Conservation (phyloP, 2,113 vertebrate species). For the Neofelis nebulosa region DNA sequence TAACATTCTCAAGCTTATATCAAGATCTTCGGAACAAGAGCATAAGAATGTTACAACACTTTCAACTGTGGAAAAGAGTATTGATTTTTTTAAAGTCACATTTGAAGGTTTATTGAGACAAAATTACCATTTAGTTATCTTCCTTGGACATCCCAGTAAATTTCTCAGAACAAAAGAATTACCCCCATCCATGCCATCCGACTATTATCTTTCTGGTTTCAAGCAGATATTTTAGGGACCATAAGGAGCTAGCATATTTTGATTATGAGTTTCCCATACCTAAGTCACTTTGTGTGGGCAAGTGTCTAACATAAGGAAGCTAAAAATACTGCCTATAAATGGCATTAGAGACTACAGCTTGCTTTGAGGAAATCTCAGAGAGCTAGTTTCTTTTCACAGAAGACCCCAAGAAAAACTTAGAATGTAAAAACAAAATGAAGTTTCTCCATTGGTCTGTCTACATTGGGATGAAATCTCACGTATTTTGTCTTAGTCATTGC, state of each 20-base stretch:
- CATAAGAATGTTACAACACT: neutral
- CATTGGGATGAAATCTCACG: neutral
- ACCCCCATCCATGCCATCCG: neutral
- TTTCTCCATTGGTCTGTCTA: neutral
- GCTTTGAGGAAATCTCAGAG: neutral
- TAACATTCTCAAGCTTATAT: neutral
- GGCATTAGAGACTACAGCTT: neutral
- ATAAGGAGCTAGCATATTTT: neutral
- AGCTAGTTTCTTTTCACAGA: neutral
- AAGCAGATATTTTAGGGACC: neutral
- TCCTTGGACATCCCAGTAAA: neutral
- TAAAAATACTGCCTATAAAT: neutral
- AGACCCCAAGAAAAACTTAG: neutral
- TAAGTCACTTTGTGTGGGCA: neutral
- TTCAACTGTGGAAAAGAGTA: neutral
- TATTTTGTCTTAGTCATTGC: neutral
- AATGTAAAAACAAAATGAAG: neutral
- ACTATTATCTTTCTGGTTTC: constrained; percentile 15
- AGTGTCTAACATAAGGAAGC: neutral
- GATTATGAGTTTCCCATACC: neutral
- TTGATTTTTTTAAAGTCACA: neutral
- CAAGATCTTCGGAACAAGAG: neutral
- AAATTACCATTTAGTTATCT: neutral
- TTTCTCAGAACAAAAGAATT: constrained; percentile 2
- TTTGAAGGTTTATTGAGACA: neutral